These are phyloP conservation scores for Sylvilagus floridanus DNA, from an alignment of 2,797 vertebrate genomes.

Conservation along the genomic window DNA sequence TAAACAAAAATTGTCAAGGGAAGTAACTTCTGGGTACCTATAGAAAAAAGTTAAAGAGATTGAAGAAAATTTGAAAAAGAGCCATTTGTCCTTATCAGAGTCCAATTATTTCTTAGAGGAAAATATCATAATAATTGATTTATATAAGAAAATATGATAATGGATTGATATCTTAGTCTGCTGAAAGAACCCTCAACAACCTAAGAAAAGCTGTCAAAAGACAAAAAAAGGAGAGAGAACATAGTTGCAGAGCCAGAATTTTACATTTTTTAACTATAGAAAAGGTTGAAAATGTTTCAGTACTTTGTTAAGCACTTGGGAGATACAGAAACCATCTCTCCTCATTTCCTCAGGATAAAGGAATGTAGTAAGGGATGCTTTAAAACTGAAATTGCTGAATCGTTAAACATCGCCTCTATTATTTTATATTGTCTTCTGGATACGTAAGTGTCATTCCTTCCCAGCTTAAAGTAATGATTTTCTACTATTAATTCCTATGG, in stretches of 20 bases:
- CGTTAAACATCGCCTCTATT: slow-evolving; percentile 59
- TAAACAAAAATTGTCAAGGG: too few species aligned
- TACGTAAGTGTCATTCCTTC: slow-evolving; percentile 47
- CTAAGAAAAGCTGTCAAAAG: not conserved
- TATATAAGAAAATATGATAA: not conserved
- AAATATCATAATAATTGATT: not conserved
- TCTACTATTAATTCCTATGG: slow-evolving; percentile 54
- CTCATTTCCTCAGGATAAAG: not conserved
- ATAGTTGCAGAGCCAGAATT: not conserved
- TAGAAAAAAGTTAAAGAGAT: not conserved
- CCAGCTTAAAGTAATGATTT: slow-evolving; percentile 69
- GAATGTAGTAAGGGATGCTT: not conserved
- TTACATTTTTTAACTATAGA: not conserved
- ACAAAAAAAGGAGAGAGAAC: not conserved
- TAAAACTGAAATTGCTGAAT: not conserved
- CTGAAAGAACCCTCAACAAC: not conserved
- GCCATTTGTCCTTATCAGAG: slow-evolving; percentile 25
- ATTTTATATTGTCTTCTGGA: slow-evolving; percentile 56
- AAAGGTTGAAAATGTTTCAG: not conserved
- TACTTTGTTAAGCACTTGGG: not conserved
- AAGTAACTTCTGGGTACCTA: not conserved
- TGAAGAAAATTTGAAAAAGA: not conserved
- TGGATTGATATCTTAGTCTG: not conserved
- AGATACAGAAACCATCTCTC: not conserved
- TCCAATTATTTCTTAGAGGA: slow-evolving; percentile 28